Evolutionary conservation across 23 tunicate species (phyloP).

Genomic region (Halocynthia roretzi): DNA sequence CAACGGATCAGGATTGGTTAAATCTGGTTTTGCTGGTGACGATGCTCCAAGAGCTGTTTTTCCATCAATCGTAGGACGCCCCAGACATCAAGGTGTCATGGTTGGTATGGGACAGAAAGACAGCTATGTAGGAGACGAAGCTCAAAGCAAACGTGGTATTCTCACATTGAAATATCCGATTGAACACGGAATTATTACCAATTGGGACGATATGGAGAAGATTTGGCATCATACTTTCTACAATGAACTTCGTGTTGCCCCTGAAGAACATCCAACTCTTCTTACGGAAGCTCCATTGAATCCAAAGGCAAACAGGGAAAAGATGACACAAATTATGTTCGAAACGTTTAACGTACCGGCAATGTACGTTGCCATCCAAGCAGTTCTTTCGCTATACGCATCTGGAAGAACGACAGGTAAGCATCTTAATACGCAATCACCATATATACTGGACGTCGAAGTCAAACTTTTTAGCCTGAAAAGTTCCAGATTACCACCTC

Average conservation of each 20-base stretch:
- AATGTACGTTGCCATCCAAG: constrained; percentile 67
- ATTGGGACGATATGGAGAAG: constrained; percentile 98
- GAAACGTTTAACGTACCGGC: constrained; percentile 97
- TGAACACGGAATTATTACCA: constrained; percentile 92
- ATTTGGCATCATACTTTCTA: constrained; percentile 98
- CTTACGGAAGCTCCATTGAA: constrained; percentile 93
- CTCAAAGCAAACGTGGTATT: constrained; percentile 88
- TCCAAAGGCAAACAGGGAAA: constrained; percentile 91
- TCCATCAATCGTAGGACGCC: constrained; percentile 92
- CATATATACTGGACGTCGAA: neutral
- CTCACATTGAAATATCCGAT: constrained; percentile 86
- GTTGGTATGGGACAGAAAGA: constrained; percentile 97
- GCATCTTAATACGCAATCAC: neutral
- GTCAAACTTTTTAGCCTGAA: neutral
- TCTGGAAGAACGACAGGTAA: constrained; percentile 25
- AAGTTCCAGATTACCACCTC: neutral
- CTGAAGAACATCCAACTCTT: constrained; percentile 85
- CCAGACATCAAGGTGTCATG: constrained; percentile 98
- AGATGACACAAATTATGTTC: constrained; percentile 97
- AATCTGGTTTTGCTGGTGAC: constrained; percentile 91
- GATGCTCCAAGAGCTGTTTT: constrained; percentile 94
- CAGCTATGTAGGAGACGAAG: constrained; percentile 93
- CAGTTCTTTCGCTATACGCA: constrained; percentile 17
- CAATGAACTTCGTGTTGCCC: constrained; percentile 92
- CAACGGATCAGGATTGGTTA: constrained; percentile 87